Percentiles rank a stretch among this genome's conserved stretches.
Evolutionary conservation across 2,888 invertebrate genomes (phyloP).

Genomic region (Leptinotarsa rubiginosa): DNA sequence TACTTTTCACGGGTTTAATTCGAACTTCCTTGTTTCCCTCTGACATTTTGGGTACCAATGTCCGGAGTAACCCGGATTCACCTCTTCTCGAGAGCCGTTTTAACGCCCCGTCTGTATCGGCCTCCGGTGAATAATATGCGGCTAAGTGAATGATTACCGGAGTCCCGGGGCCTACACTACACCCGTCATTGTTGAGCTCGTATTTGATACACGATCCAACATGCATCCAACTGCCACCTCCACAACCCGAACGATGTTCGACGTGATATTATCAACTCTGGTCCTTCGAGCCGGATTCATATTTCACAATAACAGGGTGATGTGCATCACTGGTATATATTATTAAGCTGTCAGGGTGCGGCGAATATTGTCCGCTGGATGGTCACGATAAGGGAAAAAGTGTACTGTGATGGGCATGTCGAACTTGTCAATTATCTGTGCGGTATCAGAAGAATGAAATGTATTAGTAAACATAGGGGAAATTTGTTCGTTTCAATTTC

Average conservation of each 20-base stretch:
- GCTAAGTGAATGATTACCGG: constrained; percentile 53
- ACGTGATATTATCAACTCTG: constrained; percentile 4
- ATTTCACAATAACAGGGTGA: constrained; percentile 12
- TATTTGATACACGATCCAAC: constrained; percentile 29
- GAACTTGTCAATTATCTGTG: not conserved
- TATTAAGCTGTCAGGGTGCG: not conserved
- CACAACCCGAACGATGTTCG: not conserved
- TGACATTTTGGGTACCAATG: not conserved
- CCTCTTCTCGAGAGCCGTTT: constrained; percentile 29
- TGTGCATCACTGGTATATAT: constrained; percentile 7
- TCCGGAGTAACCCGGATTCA: not conserved
- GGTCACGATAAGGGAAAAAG: not conserved
- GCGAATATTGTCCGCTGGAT: not conserved
- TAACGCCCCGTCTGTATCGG: constrained; percentile 42
- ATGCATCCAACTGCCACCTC: constrained; percentile 2
- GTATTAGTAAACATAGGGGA: no score
- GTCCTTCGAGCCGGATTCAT: constrained; percentile 17
- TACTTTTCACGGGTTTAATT: no score
- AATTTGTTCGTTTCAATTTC: no score
- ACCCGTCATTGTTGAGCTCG: constrained; percentile 42
- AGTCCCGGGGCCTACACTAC: constrained; percentile 44
- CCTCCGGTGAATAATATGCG: constrained; percentile 56
- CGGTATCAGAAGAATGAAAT: not conserved
- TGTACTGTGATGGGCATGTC: not conserved
- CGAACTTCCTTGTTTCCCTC: not conserved